Evolutionary conservation across 1,140 invertebrate genomes (phyloP), one percentile per base, ranked within the genome.

Genomic region (Rhynchophorus ferrugineus): DNA sequence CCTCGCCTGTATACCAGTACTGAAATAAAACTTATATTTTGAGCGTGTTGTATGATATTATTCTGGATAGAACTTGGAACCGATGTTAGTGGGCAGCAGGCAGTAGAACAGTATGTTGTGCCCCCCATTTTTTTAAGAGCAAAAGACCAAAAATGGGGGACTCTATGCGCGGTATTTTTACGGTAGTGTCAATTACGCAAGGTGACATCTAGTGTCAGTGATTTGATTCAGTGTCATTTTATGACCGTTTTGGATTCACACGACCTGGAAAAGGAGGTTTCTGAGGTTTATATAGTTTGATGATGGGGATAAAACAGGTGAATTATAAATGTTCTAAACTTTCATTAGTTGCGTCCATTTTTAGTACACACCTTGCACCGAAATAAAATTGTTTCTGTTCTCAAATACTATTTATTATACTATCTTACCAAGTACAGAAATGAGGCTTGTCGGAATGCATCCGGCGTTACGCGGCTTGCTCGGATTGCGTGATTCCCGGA

Each of bases 21-120:
- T 69, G 67, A 69, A 69, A 69, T 69, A 69, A 69, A 69, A 69
- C 65, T 67, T 69, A 61, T 69, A 69, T 69, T 69, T 69, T 67
- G 64, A 69, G 67, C 67, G 59, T 63, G 52, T 54, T 57, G 61
- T 52, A 50, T 58, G 63, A 63, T 65, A 63, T 67, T 61, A 64
- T 63, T 64, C 62, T 63, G 59, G 60, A 63, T 65, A 61, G 61
- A 63, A 62, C 61, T 59, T 54, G 54, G 44, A 58, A 58, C 55
- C 63, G 59, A 56, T 61, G 54, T 66, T 68, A 65, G 67, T 69
- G 67, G 64, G 58, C 56, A 63, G 62, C 65, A 45, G 64, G 65
- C 55, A 50, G 64, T 54, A 55, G 44, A 45, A 47, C 54, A 44
- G 46, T 54, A 47, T 54, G 46, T 35, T 48, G 53, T 39, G 53